These are phyloP conservation scores for Platichthys stellatus DNA, from an alignment of 2,113 vertebrate species.

Conservation along the genomic window DNA sequence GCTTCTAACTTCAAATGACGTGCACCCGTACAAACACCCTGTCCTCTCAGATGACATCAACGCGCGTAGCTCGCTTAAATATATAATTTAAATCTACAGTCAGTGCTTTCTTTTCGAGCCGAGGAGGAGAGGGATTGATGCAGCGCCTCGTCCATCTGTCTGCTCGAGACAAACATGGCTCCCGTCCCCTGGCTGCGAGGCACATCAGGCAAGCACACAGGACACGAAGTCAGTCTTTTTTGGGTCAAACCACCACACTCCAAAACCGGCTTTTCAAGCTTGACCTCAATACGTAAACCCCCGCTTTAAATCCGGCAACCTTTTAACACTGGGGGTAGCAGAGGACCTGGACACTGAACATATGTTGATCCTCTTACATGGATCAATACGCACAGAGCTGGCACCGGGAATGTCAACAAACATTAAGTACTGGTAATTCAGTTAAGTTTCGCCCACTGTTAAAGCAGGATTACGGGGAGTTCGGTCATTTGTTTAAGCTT, in stretches of 20 bases:
- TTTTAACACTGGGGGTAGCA: slow-evolving; percentile 51
- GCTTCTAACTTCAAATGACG: slow-evolving; percentile 4
- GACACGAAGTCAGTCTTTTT: slow-evolving; percentile 45
- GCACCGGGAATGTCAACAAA: slow-evolving; percentile 50
- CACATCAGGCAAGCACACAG: slow-evolving; percentile 28
- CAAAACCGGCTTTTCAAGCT: slow-evolving; percentile 66
- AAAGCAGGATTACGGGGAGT: slow-evolving; percentile 29
- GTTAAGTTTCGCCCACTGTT: slow-evolving; percentile 38
- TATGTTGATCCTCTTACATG: slow-evolving; percentile 68
- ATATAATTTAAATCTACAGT: slow-evolving; percentile 24
- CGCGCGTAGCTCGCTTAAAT: slow-evolving; percentile 17
- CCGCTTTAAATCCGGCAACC: slow-evolving; percentile 63
- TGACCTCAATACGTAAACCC: slow-evolving; percentile 71
- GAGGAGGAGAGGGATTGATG: not conserved
- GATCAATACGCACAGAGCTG: slow-evolving; percentile 33
- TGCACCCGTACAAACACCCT: slow-evolving; percentile 11
- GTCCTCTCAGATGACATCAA: not conserved
- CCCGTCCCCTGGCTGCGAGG: slow-evolving; percentile 11
- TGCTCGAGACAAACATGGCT: not conserved
- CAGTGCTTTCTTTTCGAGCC: not conserved
- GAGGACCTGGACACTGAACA: slow-evolving; percentile 49
- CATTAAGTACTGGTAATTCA: slow-evolving; percentile 44
- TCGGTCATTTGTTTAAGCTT: slow-evolving; percentile 29
- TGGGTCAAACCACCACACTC: slow-evolving; percentile 45
- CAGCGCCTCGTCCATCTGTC: slow-evolving; percentile 11